Conservation (phyloP, 2,797 vertebrate species). For the Catharus ustulatus region DNA sequence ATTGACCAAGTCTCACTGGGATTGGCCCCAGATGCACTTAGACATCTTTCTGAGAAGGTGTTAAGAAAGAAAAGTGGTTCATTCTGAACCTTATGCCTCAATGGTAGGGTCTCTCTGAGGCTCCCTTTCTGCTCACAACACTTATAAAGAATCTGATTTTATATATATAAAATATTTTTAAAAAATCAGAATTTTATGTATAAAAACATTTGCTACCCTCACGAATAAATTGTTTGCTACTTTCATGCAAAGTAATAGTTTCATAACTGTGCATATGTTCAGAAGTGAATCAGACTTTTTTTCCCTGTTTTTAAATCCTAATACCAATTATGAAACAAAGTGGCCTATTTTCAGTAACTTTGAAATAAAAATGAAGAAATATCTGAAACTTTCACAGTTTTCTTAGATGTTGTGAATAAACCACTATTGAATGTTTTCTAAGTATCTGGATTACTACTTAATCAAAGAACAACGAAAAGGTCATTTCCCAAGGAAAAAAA, state of each 20-base stretch:
- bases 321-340: neutral
- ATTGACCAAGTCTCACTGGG: neutral
- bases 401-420: neutral
- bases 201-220: neutral
- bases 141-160: neutral
- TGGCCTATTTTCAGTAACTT: neutral
- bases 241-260: neutral
- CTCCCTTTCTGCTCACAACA: neutral
- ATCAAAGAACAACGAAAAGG: neutral
- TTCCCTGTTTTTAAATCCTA: neutral
- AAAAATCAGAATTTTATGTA: neutral
- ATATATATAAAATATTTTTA: neutral
- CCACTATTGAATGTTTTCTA: neutral
- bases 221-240: neutral
- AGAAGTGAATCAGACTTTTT: neutral
- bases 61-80: neutral
- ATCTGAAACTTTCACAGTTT: neutral
- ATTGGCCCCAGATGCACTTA: neutral
- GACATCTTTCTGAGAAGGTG: neutral
- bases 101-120: neutral
- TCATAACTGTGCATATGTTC: neutral
- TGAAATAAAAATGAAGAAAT: neutral
- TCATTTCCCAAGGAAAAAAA: neutral
- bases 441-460: neutral
- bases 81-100: neutral